Conservation (phyloP, 1,140 invertebrate species). For the Cecropterus lyciades region DNA sequence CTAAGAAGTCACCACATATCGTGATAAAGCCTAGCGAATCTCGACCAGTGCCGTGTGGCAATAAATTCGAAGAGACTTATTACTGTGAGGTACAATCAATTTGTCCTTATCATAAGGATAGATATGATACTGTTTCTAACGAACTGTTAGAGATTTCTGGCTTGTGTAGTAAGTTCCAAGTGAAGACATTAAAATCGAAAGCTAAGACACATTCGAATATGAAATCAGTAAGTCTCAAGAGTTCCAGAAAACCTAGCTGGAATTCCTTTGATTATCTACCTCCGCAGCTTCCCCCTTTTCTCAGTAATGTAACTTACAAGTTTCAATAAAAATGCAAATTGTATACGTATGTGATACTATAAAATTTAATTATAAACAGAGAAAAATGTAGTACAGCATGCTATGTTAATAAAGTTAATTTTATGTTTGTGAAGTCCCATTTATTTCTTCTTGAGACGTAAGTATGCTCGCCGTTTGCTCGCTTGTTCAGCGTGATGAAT, state of each 20-base stretch:
- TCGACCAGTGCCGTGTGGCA: conserved; percentile 5
- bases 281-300: conserved; percentile 61
- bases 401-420: no score
- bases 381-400: no score
- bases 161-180: conserved; percentile 33
- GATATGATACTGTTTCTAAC: conserved; percentile 47
- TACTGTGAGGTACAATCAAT: conserved; percentile 41
- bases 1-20: conserved; percentile 41
- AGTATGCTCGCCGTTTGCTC: no score
- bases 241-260: conserved; percentile 36
- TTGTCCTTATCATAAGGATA: conserved; percentile 47
- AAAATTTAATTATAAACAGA: background rate
- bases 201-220: background rate
- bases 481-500: no score
- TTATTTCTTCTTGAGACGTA: no score
- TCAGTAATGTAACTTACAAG: conserved; percentile 40
- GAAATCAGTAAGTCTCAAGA: background rate
- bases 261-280: conserved; percentile 58
- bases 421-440: no score
- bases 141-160: conserved; percentile 51
- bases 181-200: conserved; percentile 17
- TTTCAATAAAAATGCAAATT: conserved; percentile 2
- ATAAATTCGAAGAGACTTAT: conserved; percentile 34
- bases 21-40: conserved; percentile 42
- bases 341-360: background rate